Conservation (phyloP, 2,888 invertebrate species). For the Lapara coniferarum region DNA sequence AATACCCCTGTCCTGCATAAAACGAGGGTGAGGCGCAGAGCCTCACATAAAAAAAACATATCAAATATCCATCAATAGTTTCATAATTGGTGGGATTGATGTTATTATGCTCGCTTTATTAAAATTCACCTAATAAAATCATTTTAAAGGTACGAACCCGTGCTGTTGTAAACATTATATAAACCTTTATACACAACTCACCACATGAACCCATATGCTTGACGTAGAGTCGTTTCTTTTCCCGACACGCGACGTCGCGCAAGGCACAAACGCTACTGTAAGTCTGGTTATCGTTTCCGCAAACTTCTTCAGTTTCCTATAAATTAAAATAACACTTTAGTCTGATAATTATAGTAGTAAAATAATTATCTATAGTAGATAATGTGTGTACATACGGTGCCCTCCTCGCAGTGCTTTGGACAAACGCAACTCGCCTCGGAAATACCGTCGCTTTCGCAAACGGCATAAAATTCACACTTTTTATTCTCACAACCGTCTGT, state of each 20-base stretch:
- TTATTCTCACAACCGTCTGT: constrained; percentile 91
- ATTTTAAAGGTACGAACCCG: too few species aligned
- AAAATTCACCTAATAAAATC: not conserved
- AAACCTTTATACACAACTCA: constrained; percentile 58
- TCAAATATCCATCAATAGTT: too few species aligned
- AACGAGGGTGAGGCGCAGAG: too few species aligned
- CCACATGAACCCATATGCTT: constrained; percentile 94
- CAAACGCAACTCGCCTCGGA: constrained; percentile 85
- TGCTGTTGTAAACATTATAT: not conserved
- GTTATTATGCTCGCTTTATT: not conserved
- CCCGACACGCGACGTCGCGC: constrained; percentile 89
- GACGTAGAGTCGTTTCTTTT: constrained; percentile 87
- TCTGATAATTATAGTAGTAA: too few species aligned
- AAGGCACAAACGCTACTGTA: constrained; percentile 94
- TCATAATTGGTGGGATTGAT: too few species aligned
- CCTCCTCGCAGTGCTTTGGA: constrained; percentile 84
- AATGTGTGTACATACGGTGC: constrained; percentile 64
- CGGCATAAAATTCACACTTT: constrained; percentile 90
- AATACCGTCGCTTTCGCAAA: constrained; percentile 87
- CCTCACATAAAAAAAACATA: too few species aligned
- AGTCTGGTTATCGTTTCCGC: constrained; percentile 93
- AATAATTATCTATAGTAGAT: not conserved
- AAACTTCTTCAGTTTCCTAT: constrained; percentile 87
- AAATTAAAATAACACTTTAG: constrained; percentile 23
- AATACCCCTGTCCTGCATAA: too few species aligned